These are phyloP conservation scores for Carposina sasakii DNA, from an alignment of 1,140 invertebrate genomes.

Conservation along the genomic window DNA sequence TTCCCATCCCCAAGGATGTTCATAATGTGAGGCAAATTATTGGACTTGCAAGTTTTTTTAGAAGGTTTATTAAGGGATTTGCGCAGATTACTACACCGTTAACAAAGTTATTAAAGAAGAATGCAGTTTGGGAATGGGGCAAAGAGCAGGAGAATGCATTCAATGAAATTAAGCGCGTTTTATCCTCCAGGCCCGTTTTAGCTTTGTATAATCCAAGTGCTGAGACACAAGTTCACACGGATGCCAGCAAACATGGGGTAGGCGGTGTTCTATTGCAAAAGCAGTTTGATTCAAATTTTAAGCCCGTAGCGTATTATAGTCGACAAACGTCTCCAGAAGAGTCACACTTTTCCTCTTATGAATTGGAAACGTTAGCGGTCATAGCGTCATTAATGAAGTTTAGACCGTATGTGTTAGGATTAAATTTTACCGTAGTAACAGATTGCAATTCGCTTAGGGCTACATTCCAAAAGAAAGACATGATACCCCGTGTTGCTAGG, in stretches of 20 bases:
- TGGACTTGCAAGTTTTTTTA: constrained; percentile 20
- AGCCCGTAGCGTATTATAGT: constrained; percentile 16
- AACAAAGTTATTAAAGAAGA: constrained; percentile 29
- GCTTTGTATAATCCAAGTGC: constrained; percentile 39
- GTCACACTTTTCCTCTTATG: constrained; percentile 1
- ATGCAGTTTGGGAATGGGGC: constrained; percentile 30
- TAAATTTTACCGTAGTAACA: neutral
- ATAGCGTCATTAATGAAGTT: neutral
- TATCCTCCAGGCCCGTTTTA: constrained; percentile 24
- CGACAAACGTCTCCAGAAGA: constrained; percentile 4
- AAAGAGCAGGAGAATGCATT: constrained; percentile 13
- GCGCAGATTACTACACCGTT: constrained; percentile 26
- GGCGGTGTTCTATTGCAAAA: constrained; percentile 10
- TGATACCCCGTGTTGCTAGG: constrained; percentile 20
- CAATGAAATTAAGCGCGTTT: constrained; percentile 25
- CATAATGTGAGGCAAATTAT: constrained; percentile 13
- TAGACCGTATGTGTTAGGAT: neutral
- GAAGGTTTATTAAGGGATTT: constrained; percentile 29
- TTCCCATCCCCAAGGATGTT: constrained; percentile 22
- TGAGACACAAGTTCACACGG: constrained; percentile 14
- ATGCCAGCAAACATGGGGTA: neutral
- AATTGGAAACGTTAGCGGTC: constrained; percentile 2
- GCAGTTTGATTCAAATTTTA: constrained; percentile 15
- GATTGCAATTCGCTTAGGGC: constrained; percentile 8
- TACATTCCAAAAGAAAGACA: constrained; percentile 16